Conservation (phyloP, 2,888 invertebrate genomes). For the Gortyna flavago region DNA sequence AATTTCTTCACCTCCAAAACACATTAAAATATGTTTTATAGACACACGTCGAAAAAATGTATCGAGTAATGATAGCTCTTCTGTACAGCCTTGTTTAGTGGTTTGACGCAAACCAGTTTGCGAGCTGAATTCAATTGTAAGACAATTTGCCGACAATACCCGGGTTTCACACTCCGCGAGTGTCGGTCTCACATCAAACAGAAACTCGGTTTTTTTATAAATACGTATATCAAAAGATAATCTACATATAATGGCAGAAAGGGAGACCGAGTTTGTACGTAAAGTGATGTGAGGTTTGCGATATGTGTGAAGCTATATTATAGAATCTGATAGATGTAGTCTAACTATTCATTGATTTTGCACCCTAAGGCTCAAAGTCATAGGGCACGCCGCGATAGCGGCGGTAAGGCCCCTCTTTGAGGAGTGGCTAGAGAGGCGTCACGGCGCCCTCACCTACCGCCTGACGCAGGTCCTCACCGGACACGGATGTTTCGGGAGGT, state of each 20-base stretch:
- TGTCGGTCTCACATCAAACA: conserved; percentile 52
- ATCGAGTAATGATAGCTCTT: conserved; percentile 13
- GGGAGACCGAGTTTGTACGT: conserved; percentile 16
- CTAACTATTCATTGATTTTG: not conserved
- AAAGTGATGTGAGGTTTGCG: not conserved
- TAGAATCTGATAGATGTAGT: not conserved
- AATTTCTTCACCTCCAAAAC: no score
- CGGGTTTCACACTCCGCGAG: conserved; percentile 49
- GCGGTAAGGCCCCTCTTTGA: no score
- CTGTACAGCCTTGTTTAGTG: conserved; percentile 17
- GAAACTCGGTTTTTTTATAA: conserved; percentile 37
- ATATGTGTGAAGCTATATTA: not conserved
- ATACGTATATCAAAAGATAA: conserved; percentile 48
- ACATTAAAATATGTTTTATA: no score
- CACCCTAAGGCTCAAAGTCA: no score
- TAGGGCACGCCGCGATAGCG: no score
- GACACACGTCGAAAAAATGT: not conserved
- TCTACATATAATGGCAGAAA: conserved; percentile 29
- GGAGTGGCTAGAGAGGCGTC: no score
- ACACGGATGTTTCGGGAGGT: no score
- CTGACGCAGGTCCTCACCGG: no score
- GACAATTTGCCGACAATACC: conserved; percentile 64
- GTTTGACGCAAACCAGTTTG: conserved; percentile 22
- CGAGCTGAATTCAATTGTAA: conserved; percentile 60
- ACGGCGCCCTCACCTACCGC: no score